Evolutionary conservation across 2,888 invertebrate species (phyloP).

Genomic region (Idaea straminata): DNA sequence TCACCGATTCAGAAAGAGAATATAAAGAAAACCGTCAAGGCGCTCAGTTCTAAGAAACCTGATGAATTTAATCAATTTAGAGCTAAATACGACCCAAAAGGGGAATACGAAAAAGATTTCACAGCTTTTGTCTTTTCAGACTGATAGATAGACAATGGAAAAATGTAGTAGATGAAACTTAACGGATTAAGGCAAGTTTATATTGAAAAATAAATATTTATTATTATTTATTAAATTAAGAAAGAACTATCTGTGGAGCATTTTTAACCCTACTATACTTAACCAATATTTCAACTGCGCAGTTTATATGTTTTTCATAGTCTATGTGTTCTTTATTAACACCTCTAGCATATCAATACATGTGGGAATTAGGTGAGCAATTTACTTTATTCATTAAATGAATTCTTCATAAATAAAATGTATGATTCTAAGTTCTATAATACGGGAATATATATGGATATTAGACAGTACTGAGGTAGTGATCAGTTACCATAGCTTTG

Average conservation of each 20-base stretch:
- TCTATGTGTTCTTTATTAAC: too few species aligned
- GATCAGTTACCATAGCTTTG: too few species aligned
- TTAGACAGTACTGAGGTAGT: too few species aligned
- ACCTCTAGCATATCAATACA: too few species aligned
- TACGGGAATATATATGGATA: too few species aligned
- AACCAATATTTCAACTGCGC: neutral
- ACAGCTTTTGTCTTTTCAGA: conserved; percentile 42
- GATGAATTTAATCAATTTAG: conserved; percentile 50
- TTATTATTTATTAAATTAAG: neutral
- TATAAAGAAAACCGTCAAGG: conserved; percentile 56
- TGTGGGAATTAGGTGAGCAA: too few species aligned
- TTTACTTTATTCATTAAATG: too few species aligned
- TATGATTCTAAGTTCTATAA: too few species aligned
- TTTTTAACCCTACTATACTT: neutral
- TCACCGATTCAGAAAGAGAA: conserved; percentile 46
- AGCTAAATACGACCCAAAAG: conserved; percentile 58
- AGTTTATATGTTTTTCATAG: neutral
- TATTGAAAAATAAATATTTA: neutral
- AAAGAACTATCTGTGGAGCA: neutral
- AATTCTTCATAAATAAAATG: too few species aligned
- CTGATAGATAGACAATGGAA: neutral
- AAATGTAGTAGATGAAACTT: conserved; percentile 4
- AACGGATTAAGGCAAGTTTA: conserved; percentile 1
- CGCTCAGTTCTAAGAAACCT: conserved; percentile 51
- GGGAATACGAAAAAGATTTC: conserved; percentile 54